Percentiles rank a stretch among this genome's conserved stretches.
Conservation (phyloP, 2,113 vertebrate genomes). For the Cnemophilus loriae region DNA sequence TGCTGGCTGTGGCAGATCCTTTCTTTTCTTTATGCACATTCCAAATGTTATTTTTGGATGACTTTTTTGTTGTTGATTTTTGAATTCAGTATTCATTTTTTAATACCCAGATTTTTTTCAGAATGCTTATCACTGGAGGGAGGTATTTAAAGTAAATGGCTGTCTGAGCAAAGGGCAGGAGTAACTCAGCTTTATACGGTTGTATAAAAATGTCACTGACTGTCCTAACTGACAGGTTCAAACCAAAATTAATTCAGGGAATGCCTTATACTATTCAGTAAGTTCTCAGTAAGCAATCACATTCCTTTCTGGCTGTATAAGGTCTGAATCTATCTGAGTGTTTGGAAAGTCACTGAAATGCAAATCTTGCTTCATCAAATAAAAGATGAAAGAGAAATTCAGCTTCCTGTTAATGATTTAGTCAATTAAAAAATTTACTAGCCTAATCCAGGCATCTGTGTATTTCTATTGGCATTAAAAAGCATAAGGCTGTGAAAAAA, state of each 20-base stretch:
- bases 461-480: neutral
- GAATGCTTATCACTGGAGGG: neutral
- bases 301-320: neutral
- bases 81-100: neutral
- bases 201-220: neutral
- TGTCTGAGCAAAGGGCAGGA: neutral
- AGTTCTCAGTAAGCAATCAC: neutral
- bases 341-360: neutral
- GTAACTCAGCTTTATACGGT: neutral
- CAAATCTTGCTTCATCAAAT: neutral
- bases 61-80: neutral
- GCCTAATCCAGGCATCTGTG: neutral
- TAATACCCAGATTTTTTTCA: neutral
- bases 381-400: neutral
- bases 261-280: neutral
- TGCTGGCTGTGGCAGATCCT: neutral
- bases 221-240: neutral
- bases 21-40: neutral
- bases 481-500: neutral
- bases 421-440: neutral
- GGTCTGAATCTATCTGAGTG: neutral
- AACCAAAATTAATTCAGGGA: neutral
- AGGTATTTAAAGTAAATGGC: neutral
- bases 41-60: neutral
- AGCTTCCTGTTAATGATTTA: neutral